Evolutionary conservation across 2,113 vertebrate genomes (phyloP).

Genomic region (Callospermophilus lateralis): DNA sequence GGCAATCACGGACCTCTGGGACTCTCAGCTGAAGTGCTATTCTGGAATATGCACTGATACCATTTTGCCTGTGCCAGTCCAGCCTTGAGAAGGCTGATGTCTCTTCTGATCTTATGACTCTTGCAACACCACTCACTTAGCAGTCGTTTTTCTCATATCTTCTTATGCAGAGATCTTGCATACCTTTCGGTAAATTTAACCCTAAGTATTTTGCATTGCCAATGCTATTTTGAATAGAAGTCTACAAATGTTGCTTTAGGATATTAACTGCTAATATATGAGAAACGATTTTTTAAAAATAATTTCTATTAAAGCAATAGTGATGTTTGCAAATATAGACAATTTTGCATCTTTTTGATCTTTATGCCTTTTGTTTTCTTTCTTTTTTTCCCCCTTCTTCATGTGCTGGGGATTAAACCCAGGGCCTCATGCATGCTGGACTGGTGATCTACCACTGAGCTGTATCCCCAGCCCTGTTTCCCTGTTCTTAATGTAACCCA

Average conservation of each 20-base stretch:
- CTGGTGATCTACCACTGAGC: too few relatives aligned
- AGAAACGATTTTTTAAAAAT: not conserved
- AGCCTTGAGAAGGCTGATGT: not conserved
- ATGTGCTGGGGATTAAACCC: too few relatives aligned
- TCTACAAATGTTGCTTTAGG: not conserved
- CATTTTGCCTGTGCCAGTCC: not conserved
- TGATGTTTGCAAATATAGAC: not conserved
- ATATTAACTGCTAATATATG: not conserved
- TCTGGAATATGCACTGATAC: not conserved
- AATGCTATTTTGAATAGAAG: not conserved
- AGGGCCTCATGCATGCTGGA: too few relatives aligned
- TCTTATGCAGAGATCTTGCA: not conserved
- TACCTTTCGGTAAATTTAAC: not conserved
- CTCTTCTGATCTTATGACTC: not conserved
- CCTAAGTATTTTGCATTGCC: not conserved
- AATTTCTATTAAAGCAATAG: not conserved
- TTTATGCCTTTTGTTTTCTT: too few relatives aligned
- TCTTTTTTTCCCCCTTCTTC: too few relatives aligned
- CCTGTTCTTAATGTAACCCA: not conserved
- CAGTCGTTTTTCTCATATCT: too few relatives aligned
- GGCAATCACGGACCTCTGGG: not conserved
- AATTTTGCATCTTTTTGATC: not conserved
- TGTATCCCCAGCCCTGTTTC: not conserved
- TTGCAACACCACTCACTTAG: not conserved
- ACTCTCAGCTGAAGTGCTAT: too few relatives aligned